These are phyloP conservation scores for Asobara japonica DNA, from an alignment of 1,140 invertebrate genomes.

Conservation along the genomic window DNA sequence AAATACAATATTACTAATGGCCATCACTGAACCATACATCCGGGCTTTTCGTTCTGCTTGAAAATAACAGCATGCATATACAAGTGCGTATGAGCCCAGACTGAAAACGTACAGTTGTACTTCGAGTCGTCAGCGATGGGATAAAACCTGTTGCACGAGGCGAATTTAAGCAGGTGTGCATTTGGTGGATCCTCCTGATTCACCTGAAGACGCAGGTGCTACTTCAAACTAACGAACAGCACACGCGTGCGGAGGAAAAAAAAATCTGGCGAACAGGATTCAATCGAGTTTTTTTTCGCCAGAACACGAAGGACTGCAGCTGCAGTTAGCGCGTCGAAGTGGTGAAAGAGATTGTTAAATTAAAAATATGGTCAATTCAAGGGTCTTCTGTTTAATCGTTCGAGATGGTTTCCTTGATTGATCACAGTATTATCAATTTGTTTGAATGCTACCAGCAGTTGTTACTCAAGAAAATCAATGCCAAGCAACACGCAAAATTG, in stretches of 20 bases:
- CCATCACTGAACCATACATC: conserved; percentile 55
- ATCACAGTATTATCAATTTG: too few species aligned
- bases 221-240: not conserved
- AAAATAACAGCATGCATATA: conserved; percentile 34
- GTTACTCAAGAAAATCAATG: not conserved
- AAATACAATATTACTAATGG: conserved; percentile 39
- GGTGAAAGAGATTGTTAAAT: too few species aligned
- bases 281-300: not conserved
- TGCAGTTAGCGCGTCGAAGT: too few species aligned
- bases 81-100: not conserved
- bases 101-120: not conserved
- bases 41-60: conserved; percentile 49
- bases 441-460: too few species aligned
- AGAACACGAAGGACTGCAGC: too few species aligned
- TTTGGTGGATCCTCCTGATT: conserved; percentile 3
- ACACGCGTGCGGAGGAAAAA: not conserved
- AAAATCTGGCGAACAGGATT: not conserved
- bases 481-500: not conserved
- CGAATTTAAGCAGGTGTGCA: not conserved
- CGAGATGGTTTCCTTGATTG: too few species aligned
- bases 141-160: not conserved
- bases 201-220: not conserved
- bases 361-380: too few species aligned
- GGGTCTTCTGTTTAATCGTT: too few species aligned
- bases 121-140: not conserved